Evolutionary conservation across 2,113 vertebrate species (phyloP).

Genomic region (Xiphophorus couchianus): DNA sequence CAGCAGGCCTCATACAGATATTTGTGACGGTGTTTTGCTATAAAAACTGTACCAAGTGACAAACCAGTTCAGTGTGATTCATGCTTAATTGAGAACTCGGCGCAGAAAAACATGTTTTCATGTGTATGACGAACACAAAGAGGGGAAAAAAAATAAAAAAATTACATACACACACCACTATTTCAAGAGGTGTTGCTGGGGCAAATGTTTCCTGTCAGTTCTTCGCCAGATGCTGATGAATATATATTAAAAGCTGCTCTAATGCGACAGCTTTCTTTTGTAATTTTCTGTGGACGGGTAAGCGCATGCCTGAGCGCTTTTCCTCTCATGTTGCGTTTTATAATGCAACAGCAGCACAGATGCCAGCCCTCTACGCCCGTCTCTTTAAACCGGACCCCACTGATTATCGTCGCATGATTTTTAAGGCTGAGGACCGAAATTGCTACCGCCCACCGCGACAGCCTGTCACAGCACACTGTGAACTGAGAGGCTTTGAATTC

Average conservation of each 20-base stretch:
- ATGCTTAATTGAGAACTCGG: slow-evolving; percentile 24
- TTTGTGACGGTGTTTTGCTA: neutral
- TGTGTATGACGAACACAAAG: slow-evolving; percentile 32
- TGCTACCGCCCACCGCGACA: slow-evolving; percentile 65
- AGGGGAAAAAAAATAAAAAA: slow-evolving; percentile 1
- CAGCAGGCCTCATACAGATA: neutral
- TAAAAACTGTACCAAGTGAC: neutral
- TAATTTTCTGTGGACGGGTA: neutral
- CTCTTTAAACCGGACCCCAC: slow-evolving; percentile 55
- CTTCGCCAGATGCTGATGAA: slow-evolving; percentile 14
- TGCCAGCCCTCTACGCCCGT: neutral
- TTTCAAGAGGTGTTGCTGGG: slow-evolving; percentile 33
- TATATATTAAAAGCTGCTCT: slow-evolving; percentile 17
- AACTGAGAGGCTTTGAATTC: slow-evolving; percentile 63
- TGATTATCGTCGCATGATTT: slow-evolving; percentile 61
- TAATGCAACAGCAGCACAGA: slow-evolving; percentile 27
- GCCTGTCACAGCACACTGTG: slow-evolving; percentile 64
- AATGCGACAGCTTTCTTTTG: neutral
- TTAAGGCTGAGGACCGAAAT: slow-evolving; percentile 59
- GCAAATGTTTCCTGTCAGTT: slow-evolving; percentile 39
- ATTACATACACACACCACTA: slow-evolving; percentile 42
- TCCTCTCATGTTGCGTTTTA: neutral
- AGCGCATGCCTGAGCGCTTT: neutral
- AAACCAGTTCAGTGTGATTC: slow-evolving; percentile 45
- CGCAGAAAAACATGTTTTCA: slow-evolving; percentile 29